These are phyloP conservation scores for Tenthredo livida DNA, from an alignment of 2,888 invertebrate genomes.

Conservation along the genomic window DNA sequence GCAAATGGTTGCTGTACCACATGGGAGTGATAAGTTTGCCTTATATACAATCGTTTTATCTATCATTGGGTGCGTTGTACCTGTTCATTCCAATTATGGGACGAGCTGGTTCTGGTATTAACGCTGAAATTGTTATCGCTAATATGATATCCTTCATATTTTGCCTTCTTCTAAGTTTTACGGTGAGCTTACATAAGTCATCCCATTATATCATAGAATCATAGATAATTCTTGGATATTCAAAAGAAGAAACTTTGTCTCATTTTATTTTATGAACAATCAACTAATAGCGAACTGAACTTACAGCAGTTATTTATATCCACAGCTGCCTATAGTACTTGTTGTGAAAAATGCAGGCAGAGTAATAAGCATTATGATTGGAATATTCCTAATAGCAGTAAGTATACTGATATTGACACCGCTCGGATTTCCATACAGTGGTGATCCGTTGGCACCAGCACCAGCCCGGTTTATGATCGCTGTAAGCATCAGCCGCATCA, in stretches of 20 bases:
- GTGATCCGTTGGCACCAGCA: slow-evolving; percentile 81
- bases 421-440: slow-evolving; percentile 87
- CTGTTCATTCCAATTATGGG: slow-evolving; percentile 92
- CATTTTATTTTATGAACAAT: background rate
- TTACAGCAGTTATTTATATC: slow-evolving; percentile 54
- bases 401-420: slow-evolving; percentile 83
- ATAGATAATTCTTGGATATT: no score
- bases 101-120: slow-evolving; percentile 85
- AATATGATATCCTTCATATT: slow-evolving; percentile 78
- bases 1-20: slow-evolving; percentile 81
- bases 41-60: slow-evolving; percentile 85
- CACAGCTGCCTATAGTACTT: slow-evolving; percentile 77
- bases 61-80: slow-evolving; percentile 85
- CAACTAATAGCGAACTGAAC: background rate
- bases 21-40: slow-evolving; percentile 81
- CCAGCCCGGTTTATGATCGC: slow-evolving; percentile 89
- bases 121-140: slow-evolving; percentile 86
- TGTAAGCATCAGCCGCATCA: slow-evolving; percentile 78
- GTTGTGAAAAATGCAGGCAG: slow-evolving; percentile 78
- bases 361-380: slow-evolving; percentile 79
- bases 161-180: slow-evolving; percentile 78
- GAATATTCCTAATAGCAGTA: slow-evolving; percentile 80
- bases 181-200: slow-evolving; percentile 64
- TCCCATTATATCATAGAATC: background rate
- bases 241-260: no score